phyloP scores from a whole-genome alignment of 2,888 invertebrate species.

The Nomada ruficornis region DNA sequence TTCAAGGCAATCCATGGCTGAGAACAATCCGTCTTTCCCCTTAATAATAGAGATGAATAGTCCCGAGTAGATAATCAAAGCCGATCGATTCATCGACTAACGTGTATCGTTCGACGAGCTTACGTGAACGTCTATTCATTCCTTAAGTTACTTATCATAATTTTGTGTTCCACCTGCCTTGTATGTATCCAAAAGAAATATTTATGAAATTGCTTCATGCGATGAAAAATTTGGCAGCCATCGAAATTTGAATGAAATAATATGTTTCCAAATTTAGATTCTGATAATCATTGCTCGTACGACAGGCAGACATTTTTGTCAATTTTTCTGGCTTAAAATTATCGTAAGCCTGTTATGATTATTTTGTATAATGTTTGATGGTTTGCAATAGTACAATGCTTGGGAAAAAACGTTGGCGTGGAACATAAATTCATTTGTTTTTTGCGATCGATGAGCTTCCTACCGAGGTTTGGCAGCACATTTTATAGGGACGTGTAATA shows the following conservation, averaged over 20 bases:
- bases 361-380: too few relatives aligned
- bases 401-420: background rate
- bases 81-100: conserved; percentile 38
- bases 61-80: conserved; percentile 42
- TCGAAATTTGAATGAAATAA: too few relatives aligned
- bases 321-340: too few relatives aligned
- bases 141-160: conserved; percentile 6
- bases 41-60: conserved; percentile 47
- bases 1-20: conserved; percentile 53
- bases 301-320: too few relatives aligned
- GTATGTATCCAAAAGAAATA: too few relatives aligned
- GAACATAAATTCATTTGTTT: conserved; percentile 20
- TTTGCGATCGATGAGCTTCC: background rate
- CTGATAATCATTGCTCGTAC: too few relatives aligned
- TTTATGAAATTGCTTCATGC: too few relatives aligned
- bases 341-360: too few relatives aligned
- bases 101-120: conserved; percentile 15
- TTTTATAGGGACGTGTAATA: background rate
- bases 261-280: too few relatives aligned
- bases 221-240: too few relatives aligned
- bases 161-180: background rate
- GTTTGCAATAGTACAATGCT: too few relatives aligned
- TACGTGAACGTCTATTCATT: conserved; percentile 18
- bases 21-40: conserved; percentile 44
- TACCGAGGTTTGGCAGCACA: background rate